phyloP scores from a whole-genome alignment of 2,888 invertebrate species.

The Lycophotia porphyrea region DNA sequence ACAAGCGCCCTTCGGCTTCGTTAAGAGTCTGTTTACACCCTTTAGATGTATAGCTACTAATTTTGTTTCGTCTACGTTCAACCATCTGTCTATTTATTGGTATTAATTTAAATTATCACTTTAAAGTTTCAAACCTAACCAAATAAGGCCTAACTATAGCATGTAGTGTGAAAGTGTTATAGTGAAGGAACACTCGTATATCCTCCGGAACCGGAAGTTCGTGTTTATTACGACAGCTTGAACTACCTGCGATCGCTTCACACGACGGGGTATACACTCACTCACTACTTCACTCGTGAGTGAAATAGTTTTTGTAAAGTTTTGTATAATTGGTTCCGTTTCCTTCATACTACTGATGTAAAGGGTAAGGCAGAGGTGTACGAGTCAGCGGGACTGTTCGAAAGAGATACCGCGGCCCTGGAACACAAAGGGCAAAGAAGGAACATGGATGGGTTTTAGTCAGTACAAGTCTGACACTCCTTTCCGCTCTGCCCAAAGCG shows the following conservation, averaged over 20 bases:
- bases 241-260: conserved; percentile 34
- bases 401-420: no score
- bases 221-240: conserved; percentile 32
- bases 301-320: conserved; percentile 9
- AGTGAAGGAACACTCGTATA: conserved; percentile 31
- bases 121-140: not conserved
- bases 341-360: not conserved
- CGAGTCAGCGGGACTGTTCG: no score
- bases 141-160: conserved; percentile 18
- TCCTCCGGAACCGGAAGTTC: conserved; percentile 27
- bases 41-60: no score
- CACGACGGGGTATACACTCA: no score
- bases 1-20: no score
- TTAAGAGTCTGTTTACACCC: no score
- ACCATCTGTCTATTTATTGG: not conserved
- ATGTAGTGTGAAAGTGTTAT: conserved; percentile 33
- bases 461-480: no score
- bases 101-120: not conserved
- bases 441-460: no score
- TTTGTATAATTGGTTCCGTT: not conserved
- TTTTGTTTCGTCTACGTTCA: no score
- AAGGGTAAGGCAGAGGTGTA: not conserved
- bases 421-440: no score
- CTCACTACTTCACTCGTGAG: no score
- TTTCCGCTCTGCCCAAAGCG: no score